These are phyloP conservation scores for Menura novaehollandiae DNA, from an alignment of 2,113 vertebrate genomes.

Conservation along the genomic window DNA sequence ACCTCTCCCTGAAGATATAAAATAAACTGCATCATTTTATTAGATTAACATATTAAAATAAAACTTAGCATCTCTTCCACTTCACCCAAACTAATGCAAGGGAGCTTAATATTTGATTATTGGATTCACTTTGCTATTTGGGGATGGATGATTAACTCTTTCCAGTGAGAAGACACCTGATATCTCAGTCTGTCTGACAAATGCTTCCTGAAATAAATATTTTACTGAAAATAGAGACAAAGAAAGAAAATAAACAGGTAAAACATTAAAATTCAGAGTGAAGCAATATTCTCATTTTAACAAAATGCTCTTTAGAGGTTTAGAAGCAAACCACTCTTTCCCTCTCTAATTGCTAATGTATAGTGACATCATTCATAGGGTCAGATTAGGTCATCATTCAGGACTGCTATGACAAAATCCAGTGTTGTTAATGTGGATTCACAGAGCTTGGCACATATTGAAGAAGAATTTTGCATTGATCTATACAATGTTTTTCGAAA, in stretches of 20 bases:
- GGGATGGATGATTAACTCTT: background rate
- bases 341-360: background rate
- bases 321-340: background rate
- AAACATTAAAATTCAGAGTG: background rate
- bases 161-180: background rate
- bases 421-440: background rate
- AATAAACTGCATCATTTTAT: conserved; percentile 1
- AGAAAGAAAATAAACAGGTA: background rate
- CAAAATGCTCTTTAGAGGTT: background rate
- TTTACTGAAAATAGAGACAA: background rate
- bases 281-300: background rate
- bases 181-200: background rate
- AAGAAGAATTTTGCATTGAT: background rate
- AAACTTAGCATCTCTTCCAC: background rate
- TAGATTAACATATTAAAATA: conserved; percentile 23
- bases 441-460: accelerated
- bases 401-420: background rate
- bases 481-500: background rate
- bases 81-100: background rate
- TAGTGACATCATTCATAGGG: accelerated
- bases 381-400: background rate
- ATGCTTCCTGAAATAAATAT: background rate
- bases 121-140: background rate
- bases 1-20: conserved; percentile 24
- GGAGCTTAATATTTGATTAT: background rate